Conservation (phyloP, 1,140 invertebrate genomes). For the Dreissena polymorpha region DNA sequence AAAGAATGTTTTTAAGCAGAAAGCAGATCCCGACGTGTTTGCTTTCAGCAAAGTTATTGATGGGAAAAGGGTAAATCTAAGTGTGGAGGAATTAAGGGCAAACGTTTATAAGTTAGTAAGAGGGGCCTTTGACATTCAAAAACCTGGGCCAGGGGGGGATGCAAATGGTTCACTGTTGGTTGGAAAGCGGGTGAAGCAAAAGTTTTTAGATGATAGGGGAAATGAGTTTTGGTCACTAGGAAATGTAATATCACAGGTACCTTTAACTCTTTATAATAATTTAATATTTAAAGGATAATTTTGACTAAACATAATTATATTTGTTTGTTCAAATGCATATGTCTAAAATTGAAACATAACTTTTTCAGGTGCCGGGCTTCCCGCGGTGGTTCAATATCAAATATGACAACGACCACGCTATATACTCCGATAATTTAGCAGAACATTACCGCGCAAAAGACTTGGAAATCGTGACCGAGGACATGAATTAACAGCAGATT, state of each 20-base stretch:
- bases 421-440: background rate
- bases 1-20: constrained; percentile 38
- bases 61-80: background rate
- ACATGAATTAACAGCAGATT: background rate
- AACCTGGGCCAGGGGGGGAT: background rate
- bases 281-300: background rate
- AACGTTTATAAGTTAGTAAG: constrained; percentile 18
- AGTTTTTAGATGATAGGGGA: constrained; percentile 8
- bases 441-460: background rate
- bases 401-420: background rate
- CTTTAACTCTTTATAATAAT: background rate
- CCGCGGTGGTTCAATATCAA: background rate
- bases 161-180: background rate
- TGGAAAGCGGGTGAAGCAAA: constrained; percentile 28
- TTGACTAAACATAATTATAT: background rate
- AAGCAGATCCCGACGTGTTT: background rate
- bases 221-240: constrained; percentile 6
- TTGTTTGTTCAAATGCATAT: background rate
- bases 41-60: constrained; percentile 4
- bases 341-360: no score
- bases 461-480: background rate
- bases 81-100: constrained; percentile 14
- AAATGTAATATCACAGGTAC: constrained; percentile 35
- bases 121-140: background rate
- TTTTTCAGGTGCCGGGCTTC: background rate